Percentiles rank a stretch among this genome's conserved stretches.
Conservation (phyloP, 2,797 vertebrate species). For the Masticophis lateralis region DNA sequence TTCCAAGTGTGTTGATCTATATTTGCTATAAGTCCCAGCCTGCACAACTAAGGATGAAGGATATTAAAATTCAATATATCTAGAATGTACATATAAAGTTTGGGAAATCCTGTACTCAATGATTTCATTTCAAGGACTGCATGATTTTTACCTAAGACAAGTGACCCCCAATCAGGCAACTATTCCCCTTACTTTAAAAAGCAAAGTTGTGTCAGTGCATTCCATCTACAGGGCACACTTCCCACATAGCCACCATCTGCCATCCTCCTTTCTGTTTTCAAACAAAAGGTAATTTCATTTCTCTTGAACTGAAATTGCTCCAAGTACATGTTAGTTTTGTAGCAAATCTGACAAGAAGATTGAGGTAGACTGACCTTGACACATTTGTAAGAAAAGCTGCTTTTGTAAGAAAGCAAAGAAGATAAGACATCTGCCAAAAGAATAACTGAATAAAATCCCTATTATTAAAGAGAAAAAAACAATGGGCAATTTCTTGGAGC, state of each 20-base stretch:
- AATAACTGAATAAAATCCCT: not conserved
- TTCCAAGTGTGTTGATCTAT: not conserved
- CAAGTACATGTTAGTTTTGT: not conserved
- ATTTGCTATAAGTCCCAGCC: not conserved
- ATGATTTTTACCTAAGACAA: not conserved
- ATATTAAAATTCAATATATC: not conserved
- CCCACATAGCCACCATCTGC: not conserved
- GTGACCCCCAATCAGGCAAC: not conserved
- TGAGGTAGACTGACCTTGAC: not conserved
- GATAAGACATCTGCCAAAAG: not conserved
- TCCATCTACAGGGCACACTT: not conserved
- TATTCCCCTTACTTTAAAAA: not conserved
- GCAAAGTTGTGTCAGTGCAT: not conserved
- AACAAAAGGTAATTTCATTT: not conserved
- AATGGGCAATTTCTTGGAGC: not conserved
- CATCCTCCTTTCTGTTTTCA: not conserved
- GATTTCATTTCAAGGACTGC: not conserved
- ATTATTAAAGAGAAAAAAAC: not conserved
- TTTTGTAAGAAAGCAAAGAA: not conserved
- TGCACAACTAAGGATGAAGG: not conserved
- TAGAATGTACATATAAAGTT: not conserved
- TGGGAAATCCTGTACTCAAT: not conserved
- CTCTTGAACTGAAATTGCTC: not conserved
- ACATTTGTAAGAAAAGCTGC: not conserved
- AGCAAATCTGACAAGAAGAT: not conserved